Evolutionary conservation across 2,888 invertebrate species (phyloP).

Genomic region (Kryphioiulus occultus): DNA sequence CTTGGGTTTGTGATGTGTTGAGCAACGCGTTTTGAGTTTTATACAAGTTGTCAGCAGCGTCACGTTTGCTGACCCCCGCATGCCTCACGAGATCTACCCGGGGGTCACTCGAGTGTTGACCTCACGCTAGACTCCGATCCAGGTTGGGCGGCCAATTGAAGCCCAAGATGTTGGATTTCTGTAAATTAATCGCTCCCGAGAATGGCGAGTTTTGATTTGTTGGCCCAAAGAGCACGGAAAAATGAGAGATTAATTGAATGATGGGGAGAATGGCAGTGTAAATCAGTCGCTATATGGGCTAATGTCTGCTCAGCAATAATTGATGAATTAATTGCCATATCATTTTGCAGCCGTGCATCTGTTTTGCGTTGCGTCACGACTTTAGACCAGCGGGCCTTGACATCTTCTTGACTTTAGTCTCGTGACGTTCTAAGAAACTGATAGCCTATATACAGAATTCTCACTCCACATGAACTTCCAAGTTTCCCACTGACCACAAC

Average conservation of each 20-base stretch:
- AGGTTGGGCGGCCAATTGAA: not conserved
- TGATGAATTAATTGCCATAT: not conserved
- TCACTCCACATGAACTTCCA: not conserved
- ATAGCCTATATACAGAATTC: not conserved
- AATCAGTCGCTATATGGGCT: not conserved
- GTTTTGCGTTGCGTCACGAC: not conserved
- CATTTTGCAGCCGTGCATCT: slow-evolving; percentile 5
- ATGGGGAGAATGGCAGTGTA: not conserved
- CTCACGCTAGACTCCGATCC: not conserved
- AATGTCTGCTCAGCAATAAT: not conserved
- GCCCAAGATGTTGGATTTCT: not conserved
- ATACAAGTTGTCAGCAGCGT: not conserved
- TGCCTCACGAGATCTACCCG: not conserved
- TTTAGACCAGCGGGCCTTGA: not conserved
- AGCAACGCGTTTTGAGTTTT: not conserved
- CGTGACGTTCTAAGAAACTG: not conserved
- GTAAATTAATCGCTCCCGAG: not conserved
- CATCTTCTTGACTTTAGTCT: slow-evolving; percentile 5
- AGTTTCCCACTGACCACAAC: not conserved
- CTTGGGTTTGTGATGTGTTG: not conserved
- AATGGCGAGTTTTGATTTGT: not conserved
- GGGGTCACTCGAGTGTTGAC: not conserved
- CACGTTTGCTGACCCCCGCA: not conserved
- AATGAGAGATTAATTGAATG: not conserved
- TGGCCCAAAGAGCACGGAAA: not conserved